Base-by-base conservation (phyloP, 2,888 invertebrate species). In the Drosophila melanocephala region DNA sequence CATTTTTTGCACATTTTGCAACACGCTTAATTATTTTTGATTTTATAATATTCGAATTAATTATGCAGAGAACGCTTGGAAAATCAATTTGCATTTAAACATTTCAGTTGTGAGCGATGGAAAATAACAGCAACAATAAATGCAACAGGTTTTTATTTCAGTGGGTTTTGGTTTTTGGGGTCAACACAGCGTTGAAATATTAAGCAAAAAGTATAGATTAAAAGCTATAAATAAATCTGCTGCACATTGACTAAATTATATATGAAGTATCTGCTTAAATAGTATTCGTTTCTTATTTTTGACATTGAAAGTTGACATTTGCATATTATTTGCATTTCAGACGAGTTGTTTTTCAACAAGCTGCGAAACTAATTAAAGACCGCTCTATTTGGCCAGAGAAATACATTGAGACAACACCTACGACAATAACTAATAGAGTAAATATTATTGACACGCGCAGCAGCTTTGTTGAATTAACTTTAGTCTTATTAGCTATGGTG, bases 1-100 rank as follows among this genome's bases (percentile, higher is more conserved):
- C 61, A 72, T 81, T 44, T 74, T 73, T 72, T 68, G 75, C 81
- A 66, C 80, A 85, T 83, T 73, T 77, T 56, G 42, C 52, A 56
- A 63, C 70, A 65, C 70, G 66, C 76, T 72, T 47, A 16, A 26
- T 35, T 50, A 47, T 39, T 32, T 50, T 6, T 30, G 6, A 26
- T 37, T 53, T 69, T 70, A 32, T 70, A 71, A 81, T 63, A 55
- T 39, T 47, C 56, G 32, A 22, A 65, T 73, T 67, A 69, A 80
- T 78, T 74, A 82, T 77, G 75, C 72, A 80, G 77, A 37, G 26
- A 82, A 51, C n/a, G 57, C 61, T 57, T 59, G 59, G 44, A 74
- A 79, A 81, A 67, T 51, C 42, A 26, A 68, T 73, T 76, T 75
- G 69, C 65, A 63, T 65, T 74, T 68, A 67, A 62, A 62, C 35